phyloP scores from a whole-genome alignment of 2,888 invertebrate species.

The Globia sparganii region DNA sequence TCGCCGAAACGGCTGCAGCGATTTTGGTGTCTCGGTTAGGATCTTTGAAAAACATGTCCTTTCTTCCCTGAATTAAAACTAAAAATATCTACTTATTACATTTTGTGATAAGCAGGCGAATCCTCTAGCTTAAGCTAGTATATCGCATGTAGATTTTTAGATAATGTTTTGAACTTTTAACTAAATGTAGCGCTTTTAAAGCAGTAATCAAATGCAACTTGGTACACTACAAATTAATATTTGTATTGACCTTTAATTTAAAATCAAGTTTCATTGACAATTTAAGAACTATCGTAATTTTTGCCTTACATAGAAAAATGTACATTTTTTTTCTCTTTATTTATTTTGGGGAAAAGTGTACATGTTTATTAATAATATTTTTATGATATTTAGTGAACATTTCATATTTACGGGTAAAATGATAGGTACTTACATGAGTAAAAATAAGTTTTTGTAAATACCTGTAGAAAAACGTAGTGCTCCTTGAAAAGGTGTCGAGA shows the following conservation, averaged over 20 bases:
- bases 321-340: too few relatives aligned
- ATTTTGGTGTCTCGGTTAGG: background rate
- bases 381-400: constrained; percentile 28
- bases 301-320: background rate
- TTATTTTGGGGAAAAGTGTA: too few relatives aligned
- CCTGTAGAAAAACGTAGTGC: background rate
- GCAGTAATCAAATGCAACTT: background rate
- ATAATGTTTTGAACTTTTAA: background rate
- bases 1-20: background rate
- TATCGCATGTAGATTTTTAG: background rate
- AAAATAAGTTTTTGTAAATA: constrained; percentile 9
- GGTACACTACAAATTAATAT: background rate
- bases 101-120: background rate
- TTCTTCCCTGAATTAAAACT: constrained; percentile 4
- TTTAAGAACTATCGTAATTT: background rate
- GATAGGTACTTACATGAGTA: background rate
- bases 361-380: constrained; percentile 10
- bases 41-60: background rate
- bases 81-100: background rate
- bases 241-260: background rate
- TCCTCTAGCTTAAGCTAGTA: background rate
- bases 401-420: constrained; percentile 4
- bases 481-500: background rate
- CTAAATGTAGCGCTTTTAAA: background rate
- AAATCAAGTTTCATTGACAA: background rate